Conservation (phyloP, 2,797 vertebrate genomes). For the Sebastes minor region DNA sequence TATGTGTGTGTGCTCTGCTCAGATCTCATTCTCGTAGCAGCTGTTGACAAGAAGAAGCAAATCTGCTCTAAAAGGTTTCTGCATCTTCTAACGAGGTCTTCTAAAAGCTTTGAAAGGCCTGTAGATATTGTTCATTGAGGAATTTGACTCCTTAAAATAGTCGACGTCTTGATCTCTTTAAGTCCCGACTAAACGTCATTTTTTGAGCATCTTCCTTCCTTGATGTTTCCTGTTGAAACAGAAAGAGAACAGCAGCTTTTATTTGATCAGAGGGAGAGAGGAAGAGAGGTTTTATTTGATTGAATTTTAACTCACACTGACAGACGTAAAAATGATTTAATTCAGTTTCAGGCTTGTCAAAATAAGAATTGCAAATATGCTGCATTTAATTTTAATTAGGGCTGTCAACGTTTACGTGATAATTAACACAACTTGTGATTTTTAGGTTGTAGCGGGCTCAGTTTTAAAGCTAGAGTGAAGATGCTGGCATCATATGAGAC, state of each 20-base stretch:
- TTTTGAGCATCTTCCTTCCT: not conserved
- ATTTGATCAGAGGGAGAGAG: not conserved
- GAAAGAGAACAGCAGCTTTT: not conserved
- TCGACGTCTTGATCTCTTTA: not conserved
- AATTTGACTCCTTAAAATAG: not conserved
- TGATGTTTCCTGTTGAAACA: not conserved
- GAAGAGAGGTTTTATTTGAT: not conserved
- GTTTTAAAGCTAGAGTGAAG: too few species aligned
- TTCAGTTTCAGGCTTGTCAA: too few species aligned
- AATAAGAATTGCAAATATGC: too few species aligned
- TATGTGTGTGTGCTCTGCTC: not conserved
- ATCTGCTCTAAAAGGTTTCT: constrained; percentile 5
- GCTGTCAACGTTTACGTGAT: too few species aligned
- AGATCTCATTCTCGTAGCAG: constrained; percentile 8
- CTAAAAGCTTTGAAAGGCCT: not conserved
- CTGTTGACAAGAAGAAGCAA: not conserved
- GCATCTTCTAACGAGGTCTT: constrained; percentile 14
- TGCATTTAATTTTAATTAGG: too few species aligned
- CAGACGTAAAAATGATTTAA: too few species aligned
- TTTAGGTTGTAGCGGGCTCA: too few species aligned
- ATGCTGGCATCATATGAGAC: too few species aligned
- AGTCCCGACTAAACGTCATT: not conserved
- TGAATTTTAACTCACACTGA: not conserved
- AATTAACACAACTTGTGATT: too few species aligned
- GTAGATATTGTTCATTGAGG: not conserved